These are phyloP conservation scores for Proterorhinus semilunaris DNA, from an alignment of 2,113 vertebrate species.

Conservation along the genomic window DNA sequence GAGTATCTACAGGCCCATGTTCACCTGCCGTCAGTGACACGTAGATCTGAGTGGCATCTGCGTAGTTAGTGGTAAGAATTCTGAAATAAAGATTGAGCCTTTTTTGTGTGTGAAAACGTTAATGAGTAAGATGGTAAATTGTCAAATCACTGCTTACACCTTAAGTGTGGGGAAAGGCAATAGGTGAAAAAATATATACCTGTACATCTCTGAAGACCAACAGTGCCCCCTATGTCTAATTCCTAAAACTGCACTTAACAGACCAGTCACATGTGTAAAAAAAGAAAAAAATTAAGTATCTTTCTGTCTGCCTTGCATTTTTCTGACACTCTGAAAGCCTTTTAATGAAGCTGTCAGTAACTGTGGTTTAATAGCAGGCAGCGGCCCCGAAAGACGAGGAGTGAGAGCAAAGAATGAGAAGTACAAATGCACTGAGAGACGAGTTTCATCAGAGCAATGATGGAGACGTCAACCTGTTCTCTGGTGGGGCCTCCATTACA, in stretches of 20 bases:
- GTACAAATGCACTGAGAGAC: slow-evolving; percentile 16
- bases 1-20: too few species aligned
- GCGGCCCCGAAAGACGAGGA: slow-evolving; percentile 8
- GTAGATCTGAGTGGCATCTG: too few species aligned
- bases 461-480: slow-evolving; percentile 38
- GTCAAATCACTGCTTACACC: slow-evolving; percentile 51
- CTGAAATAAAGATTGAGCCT: slow-evolving; percentile 3
- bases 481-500: slow-evolving; percentile 25
- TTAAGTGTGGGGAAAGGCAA: slow-evolving; percentile 11
- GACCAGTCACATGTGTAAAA: neutral
- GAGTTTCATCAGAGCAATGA: slow-evolving; percentile 30
- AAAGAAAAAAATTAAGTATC: neutral
- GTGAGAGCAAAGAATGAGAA: slow-evolving; percentile 18
- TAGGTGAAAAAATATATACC: neutral
- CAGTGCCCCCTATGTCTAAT: slow-evolving; percentile 57
- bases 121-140: slow-evolving; percentile 22
- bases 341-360: slow-evolving; percentile 26
- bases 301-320: slow-evolving; percentile 12
- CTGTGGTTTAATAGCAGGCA: slow-evolving; percentile 10
- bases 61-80: too few species aligned
- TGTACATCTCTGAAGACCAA: slow-evolving; percentile 18
- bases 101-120: slow-evolving; percentile 14
- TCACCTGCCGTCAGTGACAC: too few species aligned
- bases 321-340: slow-evolving; percentile 11
- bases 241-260: neutral